These are phyloP conservation scores for Leptopilina boulardi DNA, from an alignment of 1,140 invertebrate species.

Conservation along the genomic window DNA sequence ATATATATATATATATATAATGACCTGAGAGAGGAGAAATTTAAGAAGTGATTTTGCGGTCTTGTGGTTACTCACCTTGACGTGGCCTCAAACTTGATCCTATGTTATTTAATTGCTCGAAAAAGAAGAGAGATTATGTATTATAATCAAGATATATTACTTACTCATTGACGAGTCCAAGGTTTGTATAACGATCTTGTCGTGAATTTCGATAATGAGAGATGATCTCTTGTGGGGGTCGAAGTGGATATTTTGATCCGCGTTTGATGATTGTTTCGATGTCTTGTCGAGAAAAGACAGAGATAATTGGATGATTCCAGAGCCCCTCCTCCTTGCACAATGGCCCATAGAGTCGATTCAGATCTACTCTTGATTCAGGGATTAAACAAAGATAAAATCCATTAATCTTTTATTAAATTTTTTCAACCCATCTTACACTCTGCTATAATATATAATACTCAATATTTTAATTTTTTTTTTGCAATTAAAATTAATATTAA, in stretches of 20 bases:
- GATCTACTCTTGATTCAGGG: slow-evolving; percentile 74
- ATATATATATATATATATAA: neutral
- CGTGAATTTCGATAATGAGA: slow-evolving; percentile 84
- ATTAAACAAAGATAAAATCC: slow-evolving; percentile 60
- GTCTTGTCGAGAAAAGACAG: slow-evolving; percentile 84
- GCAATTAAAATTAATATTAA: too few species aligned
- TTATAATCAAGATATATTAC: slow-evolving; percentile 58
- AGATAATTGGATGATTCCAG: slow-evolving; percentile 85
- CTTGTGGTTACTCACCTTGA: slow-evolving; percentile 21
- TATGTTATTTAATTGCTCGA: slow-evolving; percentile 33
- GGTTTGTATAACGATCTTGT: slow-evolving; percentile 86
- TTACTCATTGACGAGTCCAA: slow-evolving; percentile 89
- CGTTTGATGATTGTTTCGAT: slow-evolving; percentile 86
- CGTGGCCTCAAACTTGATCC: slow-evolving; percentile 49
- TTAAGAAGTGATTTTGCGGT: slow-evolving; percentile 15
- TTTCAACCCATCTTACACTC: neutral
- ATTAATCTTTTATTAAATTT: neutral
- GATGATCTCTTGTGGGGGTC: slow-evolving; percentile 90
- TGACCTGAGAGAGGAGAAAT: neutral
- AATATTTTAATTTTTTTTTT: too few species aligned
- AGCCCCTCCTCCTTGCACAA: slow-evolving; percentile 87
- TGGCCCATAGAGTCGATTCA: slow-evolving; percentile 80
- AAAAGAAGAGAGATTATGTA: neutral
- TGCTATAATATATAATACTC: too few species aligned
- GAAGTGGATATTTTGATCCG: slow-evolving; percentile 84